Percentiles rank a stretch among this genome's conserved stretches.
Evolutionary conservation across 2,888 invertebrate species (phyloP).

Genomic region (Erebia palarica): DNA sequence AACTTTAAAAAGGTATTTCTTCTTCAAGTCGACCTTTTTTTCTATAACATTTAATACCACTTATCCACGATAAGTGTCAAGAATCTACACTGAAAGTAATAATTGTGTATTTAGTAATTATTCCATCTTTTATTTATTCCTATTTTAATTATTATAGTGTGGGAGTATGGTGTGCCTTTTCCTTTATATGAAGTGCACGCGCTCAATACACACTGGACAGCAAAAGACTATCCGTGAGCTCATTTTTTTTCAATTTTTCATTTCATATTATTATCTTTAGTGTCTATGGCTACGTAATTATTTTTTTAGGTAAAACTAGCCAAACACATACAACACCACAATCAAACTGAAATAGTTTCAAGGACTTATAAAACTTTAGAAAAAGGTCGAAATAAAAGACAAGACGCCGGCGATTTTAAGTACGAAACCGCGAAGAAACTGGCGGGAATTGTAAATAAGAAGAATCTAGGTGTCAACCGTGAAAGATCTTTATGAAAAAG

Average conservation of each 20-base stretch:
- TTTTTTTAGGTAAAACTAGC: conserved; percentile 57
- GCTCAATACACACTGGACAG: conserved; percentile 7
- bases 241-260: neutral
- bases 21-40: too few species aligned
- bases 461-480: conserved; percentile 4
- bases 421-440: conserved; percentile 50
- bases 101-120: too few species aligned
- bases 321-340: conserved; percentile 56
- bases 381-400: conserved; percentile 61
- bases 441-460: conserved; percentile 11
- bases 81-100: too few species aligned
- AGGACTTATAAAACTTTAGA: conserved; percentile 49
- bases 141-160: neutral
- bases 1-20: too few species aligned
- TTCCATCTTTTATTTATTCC: neutral
- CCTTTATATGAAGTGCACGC: neutral
- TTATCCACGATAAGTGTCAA: too few species aligned
- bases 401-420: conserved; percentile 47
- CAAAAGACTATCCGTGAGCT: neutral
- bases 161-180: neutral
- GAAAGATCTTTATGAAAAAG: neutral
- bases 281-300: neutral
- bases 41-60: too few species aligned
- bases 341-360: conserved; percentile 38
- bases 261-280: neutral